These are phyloP conservation scores for Urocynchramus pylzowi DNA, from an alignment of 2,113 vertebrate species.

Conservation along the genomic window DNA sequence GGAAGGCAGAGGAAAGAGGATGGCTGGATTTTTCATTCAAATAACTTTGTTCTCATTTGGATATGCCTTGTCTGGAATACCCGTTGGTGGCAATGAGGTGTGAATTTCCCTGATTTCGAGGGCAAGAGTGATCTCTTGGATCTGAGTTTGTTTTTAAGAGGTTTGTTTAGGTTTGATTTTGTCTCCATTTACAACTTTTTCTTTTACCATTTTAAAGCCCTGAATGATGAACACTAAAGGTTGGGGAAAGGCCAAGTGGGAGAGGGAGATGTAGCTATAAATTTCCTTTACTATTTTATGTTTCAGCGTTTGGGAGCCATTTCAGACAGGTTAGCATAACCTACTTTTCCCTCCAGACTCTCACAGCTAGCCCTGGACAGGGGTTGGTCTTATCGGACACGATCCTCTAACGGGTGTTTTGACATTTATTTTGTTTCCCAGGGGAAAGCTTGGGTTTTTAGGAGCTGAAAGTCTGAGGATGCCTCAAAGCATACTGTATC, in stretches of 20 bases:
- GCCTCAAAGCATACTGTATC: neutral
- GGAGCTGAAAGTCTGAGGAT: neutral
- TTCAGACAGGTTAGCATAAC: neutral
- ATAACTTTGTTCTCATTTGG: neutral
- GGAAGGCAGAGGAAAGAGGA: neutral
- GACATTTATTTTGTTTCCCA: neutral
- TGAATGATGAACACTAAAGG: neutral
- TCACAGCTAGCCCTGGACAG: neutral
- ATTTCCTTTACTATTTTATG: neutral
- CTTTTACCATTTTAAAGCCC: neutral
- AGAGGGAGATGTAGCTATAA: neutral
- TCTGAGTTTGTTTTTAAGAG: neutral
- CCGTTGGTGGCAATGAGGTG: neutral
- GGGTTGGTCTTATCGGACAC: neutral
- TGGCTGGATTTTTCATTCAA: conserved; percentile 21
- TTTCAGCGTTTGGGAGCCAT: neutral
- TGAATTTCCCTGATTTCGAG: conserved; percentile 9
- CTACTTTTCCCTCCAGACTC: neutral
- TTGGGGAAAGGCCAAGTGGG: neutral
- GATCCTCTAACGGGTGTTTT: neutral
- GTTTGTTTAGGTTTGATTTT: conserved; percentile 1
- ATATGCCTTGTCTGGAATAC: neutral
- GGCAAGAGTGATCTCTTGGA: neutral
- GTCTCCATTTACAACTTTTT: neutral
- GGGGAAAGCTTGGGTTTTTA: neutral